Evolutionary conservation across 2,113 vertebrate genomes (phyloP).

Genomic region (Martes martes): DNA sequence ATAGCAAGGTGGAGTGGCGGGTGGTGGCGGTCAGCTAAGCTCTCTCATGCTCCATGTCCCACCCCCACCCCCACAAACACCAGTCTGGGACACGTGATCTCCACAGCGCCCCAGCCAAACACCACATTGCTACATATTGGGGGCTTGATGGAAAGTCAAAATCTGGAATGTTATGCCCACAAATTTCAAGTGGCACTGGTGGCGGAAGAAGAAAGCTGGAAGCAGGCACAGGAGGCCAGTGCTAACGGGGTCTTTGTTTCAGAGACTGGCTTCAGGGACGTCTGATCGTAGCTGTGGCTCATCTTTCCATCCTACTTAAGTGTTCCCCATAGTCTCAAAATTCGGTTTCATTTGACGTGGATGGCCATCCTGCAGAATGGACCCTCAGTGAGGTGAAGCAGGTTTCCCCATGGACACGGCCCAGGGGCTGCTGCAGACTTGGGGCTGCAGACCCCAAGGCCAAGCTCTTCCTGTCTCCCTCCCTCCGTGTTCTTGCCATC

Average conservation of each 20-base stretch:
- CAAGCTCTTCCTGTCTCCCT: not conserved
- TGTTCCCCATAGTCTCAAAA: not conserved
- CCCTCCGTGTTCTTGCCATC: not conserved
- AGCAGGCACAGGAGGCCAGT: not conserved
- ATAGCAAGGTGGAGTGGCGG: accelerated
- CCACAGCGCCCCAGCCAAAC: not conserved
- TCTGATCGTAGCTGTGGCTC: not conserved
- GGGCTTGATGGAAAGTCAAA: not conserved
- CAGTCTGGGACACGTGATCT: not conserved
- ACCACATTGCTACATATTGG: accelerated
- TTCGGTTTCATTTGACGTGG: not conserved
- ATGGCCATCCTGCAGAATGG: not conserved
- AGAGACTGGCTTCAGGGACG: not conserved
- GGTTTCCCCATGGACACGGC: not conserved
- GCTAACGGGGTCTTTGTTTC: not conserved
- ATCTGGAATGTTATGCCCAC: not conserved
- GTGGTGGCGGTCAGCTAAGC: not conserved
- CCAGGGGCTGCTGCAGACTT: not conserved
- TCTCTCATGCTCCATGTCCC: not conserved
- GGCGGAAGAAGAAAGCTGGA: not conserved
- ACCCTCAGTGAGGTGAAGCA: not conserved
- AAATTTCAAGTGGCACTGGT: not conserved
- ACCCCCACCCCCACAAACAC: not conserved
- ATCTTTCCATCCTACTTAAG: not conserved
- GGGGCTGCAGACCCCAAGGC: not conserved